Base-by-base conservation (phyloP, 1,140 invertebrate genomes). In the Macrocentrus cingulum region DNA sequence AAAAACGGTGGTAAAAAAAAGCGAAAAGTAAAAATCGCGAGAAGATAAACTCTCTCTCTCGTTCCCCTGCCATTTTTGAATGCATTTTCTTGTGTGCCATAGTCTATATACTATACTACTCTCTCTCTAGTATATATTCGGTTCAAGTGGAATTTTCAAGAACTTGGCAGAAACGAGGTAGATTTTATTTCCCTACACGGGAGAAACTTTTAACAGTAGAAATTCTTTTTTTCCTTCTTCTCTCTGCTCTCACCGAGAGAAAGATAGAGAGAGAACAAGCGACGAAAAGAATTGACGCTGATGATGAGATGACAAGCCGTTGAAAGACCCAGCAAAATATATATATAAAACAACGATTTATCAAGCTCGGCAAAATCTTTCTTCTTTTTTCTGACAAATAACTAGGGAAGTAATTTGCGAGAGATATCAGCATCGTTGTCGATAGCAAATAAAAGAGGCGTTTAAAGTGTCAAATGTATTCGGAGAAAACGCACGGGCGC, bases 401-500 rank as follows among this genome's bases (percentile, higher is more conserved):
- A 19, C 20, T 1, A 19, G 1, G 19, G 25, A 46, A 46, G 25
- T 11, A 18, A 51, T 51, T 36, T 18, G 32, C 15, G 37, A 13
- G 11, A 34, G 7, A 3, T 3, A 9, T 20, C 39, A 54, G 25
- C 25, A 22, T 36, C 34, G 6, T 16, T 37, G 42, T 29, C 36
- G 42, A 55, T 32, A 52, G 49, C 2, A 46, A 52, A 61, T 52
- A 61, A 56, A 61, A 53, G 32, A 44, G 37, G 37, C 50, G 19
- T 45, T 59, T 48, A 61, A 52, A 22, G 54, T 56, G 48, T 61
- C 53, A 60, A 56, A 60, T 54, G 60, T 69, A 67, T 67, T 69
- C 66, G n/a, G n/a, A n/a, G n/a, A n/a, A n/a, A n/a, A 66, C 39
- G 58, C 36, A 45, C 53, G 29, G 49, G 11, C 41, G 18, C 32